These are phyloP conservation scores for Lamprotornis superbus DNA, from an alignment of 2,113 vertebrate species.

Conservation along the genomic window DNA sequence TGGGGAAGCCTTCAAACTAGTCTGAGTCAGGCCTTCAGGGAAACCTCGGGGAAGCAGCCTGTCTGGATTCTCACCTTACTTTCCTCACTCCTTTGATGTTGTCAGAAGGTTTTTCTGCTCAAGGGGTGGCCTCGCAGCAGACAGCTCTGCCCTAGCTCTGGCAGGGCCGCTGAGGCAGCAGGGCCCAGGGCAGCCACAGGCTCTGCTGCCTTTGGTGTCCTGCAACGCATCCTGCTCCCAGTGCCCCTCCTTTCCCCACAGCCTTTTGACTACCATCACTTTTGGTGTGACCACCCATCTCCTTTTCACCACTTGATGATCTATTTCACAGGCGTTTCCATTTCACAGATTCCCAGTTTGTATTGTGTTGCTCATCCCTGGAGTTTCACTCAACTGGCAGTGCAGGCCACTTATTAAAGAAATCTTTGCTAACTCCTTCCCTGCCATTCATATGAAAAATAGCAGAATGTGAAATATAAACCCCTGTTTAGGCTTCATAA, in stretches of 20 bases:
- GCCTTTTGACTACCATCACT: background rate
- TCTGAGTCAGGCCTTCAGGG: constrained; percentile 56
- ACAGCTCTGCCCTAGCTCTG: background rate
- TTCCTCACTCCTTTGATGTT: background rate
- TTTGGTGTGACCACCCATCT: background rate
- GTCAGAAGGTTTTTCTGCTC: background rate
- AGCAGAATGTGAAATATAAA: background rate
- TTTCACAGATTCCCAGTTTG: background rate
- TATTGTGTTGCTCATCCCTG: background rate
- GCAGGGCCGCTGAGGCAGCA: accelerated
- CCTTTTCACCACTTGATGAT: background rate
- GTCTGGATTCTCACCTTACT: background rate
- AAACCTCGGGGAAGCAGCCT: background rate
- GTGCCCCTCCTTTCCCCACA: background rate
- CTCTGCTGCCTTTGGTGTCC: accelerated
- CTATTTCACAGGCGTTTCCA: background rate
- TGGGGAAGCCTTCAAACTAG: constrained; percentile 23
- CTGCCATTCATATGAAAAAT: background rate
- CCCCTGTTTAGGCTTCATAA: background rate
- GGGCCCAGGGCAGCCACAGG: background rate
- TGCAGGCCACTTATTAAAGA: background rate
- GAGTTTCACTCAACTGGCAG: background rate
- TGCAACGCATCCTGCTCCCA: accelerated
- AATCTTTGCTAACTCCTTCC: background rate
- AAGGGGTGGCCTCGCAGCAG: background rate